phyloP scores from a whole-genome alignment of 1,140 invertebrate genomes.

The Neotoxoptera formosana region DNA sequence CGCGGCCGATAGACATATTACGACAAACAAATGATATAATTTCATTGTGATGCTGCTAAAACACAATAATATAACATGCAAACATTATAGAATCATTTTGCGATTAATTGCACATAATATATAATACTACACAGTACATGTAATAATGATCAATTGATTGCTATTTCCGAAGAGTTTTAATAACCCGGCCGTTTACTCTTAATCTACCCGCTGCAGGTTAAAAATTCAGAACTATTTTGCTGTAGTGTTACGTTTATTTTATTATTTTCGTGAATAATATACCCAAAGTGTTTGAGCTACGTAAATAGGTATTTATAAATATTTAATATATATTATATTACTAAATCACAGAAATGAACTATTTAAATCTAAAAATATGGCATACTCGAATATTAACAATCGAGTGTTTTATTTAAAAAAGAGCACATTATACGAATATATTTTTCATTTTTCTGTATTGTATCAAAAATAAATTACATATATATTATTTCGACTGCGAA shows the following conservation, averaged over 20 bases:
- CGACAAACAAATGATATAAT: neutral
- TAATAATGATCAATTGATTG: neutral
- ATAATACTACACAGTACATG: neutral
- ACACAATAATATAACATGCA: neutral
- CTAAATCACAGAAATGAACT: too few species aligned
- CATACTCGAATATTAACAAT: too few species aligned
- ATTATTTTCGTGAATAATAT: neutral
- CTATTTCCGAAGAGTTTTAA: neutral
- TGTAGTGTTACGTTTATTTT: neutral
- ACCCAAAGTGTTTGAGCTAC: neutral
- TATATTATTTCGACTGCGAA: neutral
- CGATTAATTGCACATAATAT: neutral
- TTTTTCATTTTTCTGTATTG: neutral
- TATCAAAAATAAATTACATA: neutral
- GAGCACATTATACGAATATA: neutral
- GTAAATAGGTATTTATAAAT: neutral
- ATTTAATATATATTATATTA: too few species aligned
- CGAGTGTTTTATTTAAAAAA: neutral
- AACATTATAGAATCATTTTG: neutral
- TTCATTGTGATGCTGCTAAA: neutral
- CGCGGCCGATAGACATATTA: conserved; percentile 62
- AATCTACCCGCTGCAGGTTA: neutral
- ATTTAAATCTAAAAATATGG: too few species aligned
- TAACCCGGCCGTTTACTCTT: neutral
- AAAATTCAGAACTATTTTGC: neutral